phyloP scores from a whole-genome alignment of 2,888 invertebrate genomes.

The Orchesellides sinensis region DNA sequence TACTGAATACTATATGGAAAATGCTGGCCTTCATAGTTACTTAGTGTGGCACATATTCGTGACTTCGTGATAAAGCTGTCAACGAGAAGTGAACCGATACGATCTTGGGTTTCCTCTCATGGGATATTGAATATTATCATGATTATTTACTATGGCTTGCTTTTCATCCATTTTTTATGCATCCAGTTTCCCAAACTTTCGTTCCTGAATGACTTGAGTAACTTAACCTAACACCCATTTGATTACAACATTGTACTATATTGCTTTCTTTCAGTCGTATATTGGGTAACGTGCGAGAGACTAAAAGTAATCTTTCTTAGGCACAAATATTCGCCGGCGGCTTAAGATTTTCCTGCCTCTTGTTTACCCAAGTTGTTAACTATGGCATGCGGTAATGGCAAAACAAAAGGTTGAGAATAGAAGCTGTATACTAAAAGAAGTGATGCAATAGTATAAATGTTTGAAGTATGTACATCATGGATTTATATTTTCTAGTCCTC shows the following conservation, averaged over 20 bases:
- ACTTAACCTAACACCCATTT: constrained; percentile 10
- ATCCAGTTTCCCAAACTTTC: neutral
- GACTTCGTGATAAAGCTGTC: neutral
- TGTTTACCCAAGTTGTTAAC: neutral
- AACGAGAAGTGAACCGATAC: neutral
- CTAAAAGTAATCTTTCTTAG: neutral
- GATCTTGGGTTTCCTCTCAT: constrained; percentile 1
- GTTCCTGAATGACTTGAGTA: neutral
- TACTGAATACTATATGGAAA: too few species aligned
- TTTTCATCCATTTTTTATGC: neutral
- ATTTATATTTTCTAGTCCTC: neutral
- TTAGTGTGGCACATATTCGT: too few species aligned
- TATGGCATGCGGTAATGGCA: neutral
- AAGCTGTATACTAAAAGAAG: neutral
- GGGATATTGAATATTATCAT: neutral
- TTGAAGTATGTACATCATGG: neutral
- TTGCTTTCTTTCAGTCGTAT: neutral
- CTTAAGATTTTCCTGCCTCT: neutral
- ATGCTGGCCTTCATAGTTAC: too few species aligned
- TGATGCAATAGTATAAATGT: too few species aligned
- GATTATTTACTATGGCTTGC: neutral
- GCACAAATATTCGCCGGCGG: neutral
- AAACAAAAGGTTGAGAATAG: neutral
- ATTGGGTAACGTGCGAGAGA: neutral
- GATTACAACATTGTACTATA: neutral